Conservation (phyloP, 2,113 vertebrate genomes). For the Empidonax alnorum region DNA sequence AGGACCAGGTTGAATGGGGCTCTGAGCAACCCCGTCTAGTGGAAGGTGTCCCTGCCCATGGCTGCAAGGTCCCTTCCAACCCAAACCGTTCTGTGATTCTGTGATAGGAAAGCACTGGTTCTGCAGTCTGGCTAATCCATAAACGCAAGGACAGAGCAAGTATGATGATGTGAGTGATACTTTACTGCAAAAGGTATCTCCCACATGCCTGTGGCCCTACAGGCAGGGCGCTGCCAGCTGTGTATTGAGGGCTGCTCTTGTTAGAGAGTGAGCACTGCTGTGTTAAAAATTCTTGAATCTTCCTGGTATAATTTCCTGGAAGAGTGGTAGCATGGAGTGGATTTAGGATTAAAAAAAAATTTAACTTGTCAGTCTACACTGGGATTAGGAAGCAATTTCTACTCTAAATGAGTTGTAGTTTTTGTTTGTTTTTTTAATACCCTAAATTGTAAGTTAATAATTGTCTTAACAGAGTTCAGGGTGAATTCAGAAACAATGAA, state of each 20-base stretch:
- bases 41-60: not conserved
- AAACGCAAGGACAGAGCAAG: not conserved
- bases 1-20: not conserved
- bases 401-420: not conserved
- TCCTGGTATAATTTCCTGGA: not conserved
- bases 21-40: not conserved
- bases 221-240: not conserved
- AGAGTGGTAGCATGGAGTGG: not conserved
- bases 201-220: not conserved
- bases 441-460: not conserved
- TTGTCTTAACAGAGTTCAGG: not conserved
- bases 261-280: not conserved
- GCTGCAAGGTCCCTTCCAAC: not conserved
- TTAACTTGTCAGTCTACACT: not conserved
- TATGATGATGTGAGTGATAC: rapidly evolving
- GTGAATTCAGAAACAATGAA: not conserved
- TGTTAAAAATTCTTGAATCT: not conserved
- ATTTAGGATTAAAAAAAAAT: not conserved
- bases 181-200: not conserved
- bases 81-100: not conserved
- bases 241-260: not conserved
- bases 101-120: not conserved
- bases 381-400: not conserved
- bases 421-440: not conserved
- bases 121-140: not conserved